Base-by-base conservation (phyloP, 2,888 invertebrate species). In the Aphodius sticticus region DNA sequence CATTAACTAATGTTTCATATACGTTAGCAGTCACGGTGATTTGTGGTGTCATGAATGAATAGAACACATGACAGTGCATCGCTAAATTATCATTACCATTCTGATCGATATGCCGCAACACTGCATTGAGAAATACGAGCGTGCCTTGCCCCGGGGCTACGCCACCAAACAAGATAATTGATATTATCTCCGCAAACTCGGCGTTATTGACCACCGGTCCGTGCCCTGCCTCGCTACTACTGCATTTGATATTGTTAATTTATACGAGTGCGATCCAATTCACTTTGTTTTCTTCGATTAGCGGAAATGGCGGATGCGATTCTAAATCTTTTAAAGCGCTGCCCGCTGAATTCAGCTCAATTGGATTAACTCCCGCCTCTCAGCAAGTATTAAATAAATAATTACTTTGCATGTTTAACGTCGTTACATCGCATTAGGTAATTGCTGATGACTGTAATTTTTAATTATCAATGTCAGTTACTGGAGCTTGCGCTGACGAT, bases 1-100 rank as follows among this genome's bases (percentile, higher is more conserved):
- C 74, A 74, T 74, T 74, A 74, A 74, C 74, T 74, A 74, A 74
- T 74, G 74, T 74, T 74, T 74, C 74, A 74, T 74, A 74, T 37
- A 35, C 74, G 74, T 74, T 74, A 74, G 74, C 74, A 35, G 36
- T 35, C 36, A n/a, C 74, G 74, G 74, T 74, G 74, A 74, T 74
- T 74, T 74, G 74, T 74, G 74, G 74, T 74, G 35, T 26, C 74
- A 74, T 74, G 74, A 74, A 74, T 74, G 74, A 74, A 74, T 74
- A 74, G 74, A 36, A 36, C 74, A 37, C 74, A 37, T 36, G 36
- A 74, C 74, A n/a, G 74, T 53, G 53, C 53, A 53, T 36, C 74
- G 74, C 74, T 74, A 35, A 74, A 74, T 74, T 74, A 74, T 74
- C 74, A 74, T 74, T 74, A 74, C 15, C 35, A 35, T n/a, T 35